phyloP scores from a whole-genome alignment of 1,140 invertebrate genomes.

The Drosophila saltans region DNA sequence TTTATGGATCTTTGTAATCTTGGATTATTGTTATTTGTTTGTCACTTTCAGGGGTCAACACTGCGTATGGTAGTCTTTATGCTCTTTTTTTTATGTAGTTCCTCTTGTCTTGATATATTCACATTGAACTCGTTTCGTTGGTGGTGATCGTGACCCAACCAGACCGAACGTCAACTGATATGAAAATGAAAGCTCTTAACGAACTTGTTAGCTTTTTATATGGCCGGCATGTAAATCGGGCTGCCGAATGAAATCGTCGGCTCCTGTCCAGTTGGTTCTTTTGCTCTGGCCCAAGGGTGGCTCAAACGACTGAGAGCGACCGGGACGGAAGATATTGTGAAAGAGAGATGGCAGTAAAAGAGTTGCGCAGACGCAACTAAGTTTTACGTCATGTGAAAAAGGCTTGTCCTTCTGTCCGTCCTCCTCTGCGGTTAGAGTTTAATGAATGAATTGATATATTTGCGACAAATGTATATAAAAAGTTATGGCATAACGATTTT shows the following conservation, averaged over 20 bases:
- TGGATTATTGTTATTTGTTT: background rate
- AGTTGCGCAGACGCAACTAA: conserved; percentile 11
- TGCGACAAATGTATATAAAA: background rate
- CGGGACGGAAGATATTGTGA: background rate
- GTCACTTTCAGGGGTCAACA: conserved; percentile 8
- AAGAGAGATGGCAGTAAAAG: background rate
- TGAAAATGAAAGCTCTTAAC: conserved; percentile 1
- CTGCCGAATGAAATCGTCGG: conserved; percentile 24
- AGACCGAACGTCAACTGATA: conserved; percentile 12
- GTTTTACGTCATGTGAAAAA: conserved; percentile 13
- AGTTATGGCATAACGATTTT: background rate
- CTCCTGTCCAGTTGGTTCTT: conserved; percentile 27
- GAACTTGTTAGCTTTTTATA: conserved; percentile 67
- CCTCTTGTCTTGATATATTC: conserved; percentile 9
- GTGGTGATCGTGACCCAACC: background rate
- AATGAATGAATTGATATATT: conserved; percentile 15
- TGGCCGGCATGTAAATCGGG: conserved; percentile 53
- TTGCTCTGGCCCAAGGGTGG: conserved; percentile 5
- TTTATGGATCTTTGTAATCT: background rate
- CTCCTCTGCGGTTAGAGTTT: background rate
- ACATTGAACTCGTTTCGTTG: conserved; percentile 11
- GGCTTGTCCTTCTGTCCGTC: conserved; percentile 3
- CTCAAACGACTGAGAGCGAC: background rate
- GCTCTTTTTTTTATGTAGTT: background rate
- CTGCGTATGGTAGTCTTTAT: conserved; percentile 1